phyloP scores from a whole-genome alignment of 2,113 vertebrate genomes.

The Martes martes region DNA sequence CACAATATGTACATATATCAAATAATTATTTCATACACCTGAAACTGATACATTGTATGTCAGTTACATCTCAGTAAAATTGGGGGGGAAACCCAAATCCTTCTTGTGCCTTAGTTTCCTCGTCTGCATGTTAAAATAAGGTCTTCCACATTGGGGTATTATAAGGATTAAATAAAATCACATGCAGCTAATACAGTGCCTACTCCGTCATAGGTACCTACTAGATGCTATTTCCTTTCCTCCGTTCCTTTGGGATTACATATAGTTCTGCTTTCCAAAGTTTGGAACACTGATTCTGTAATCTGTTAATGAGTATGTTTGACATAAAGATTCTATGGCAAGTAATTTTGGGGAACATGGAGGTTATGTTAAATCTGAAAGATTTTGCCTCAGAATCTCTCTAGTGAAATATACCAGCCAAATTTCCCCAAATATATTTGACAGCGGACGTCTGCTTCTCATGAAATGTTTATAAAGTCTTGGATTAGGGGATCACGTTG shows the following conservation, averaged over 20 bases:
- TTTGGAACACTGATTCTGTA: neutral
- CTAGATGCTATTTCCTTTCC: neutral
- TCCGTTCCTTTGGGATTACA: neutral
- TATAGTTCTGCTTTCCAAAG: neutral
- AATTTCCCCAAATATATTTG: conserved; percentile 24
- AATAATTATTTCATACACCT: neutral
- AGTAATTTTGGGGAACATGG: neutral
- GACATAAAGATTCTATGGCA: neutral
- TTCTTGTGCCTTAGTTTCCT: neutral
- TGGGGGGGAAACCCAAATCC: neutral
- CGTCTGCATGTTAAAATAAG: neutral
- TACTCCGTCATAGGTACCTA: neutral
- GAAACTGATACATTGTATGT: neutral
- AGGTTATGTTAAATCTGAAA: conserved; percentile 10
- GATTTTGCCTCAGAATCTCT: neutral
- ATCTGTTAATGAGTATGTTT: neutral
- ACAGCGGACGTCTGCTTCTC: conserved; percentile 4
- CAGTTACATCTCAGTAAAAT: neutral
- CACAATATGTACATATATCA: neutral
- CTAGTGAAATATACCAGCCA: neutral
- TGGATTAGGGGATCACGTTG: conserved; percentile 24
- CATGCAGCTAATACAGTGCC: too few relatives aligned
- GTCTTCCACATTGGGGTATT: neutral
- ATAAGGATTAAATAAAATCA: neutral
- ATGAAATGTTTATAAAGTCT: conserved; percentile 2